Conservation (phyloP, 37 sponge, comb jelly and placozoan species). For the Diacarnus erythraeanus region DNA sequence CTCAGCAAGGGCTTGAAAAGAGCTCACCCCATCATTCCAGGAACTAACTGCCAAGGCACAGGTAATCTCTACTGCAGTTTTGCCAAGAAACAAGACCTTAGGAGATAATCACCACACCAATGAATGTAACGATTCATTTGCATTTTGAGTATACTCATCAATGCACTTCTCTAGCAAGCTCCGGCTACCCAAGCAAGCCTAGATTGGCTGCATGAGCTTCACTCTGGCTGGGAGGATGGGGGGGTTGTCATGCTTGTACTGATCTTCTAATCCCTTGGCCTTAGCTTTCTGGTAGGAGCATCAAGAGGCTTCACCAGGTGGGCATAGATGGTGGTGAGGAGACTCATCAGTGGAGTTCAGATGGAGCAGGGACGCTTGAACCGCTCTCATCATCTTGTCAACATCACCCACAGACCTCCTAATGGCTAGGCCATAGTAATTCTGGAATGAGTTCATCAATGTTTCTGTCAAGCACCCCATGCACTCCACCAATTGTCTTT, state of each 20-base stretch:
- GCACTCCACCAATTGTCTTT: slow-evolving; percentile 24
- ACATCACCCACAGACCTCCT: no score
- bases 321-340: slow-evolving; percentile 23
- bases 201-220: not conserved
- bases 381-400: slow-evolving; percentile 28
- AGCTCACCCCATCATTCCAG: slow-evolving; percentile 28
- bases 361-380: slow-evolving; percentile 18
- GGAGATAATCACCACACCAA: slow-evolving; percentile 2
- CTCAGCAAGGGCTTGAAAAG: not conserved
- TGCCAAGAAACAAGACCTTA: not conserved
- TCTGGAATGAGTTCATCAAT: slow-evolving; percentile 17
- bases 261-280: not conserved
- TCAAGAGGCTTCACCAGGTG: slow-evolving; percentile 9
- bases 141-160: slow-evolving; percentile 12
- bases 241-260: slow-evolving; percentile 16
- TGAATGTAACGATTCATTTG: not conserved
- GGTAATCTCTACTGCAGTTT: not conserved
- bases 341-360: slow-evolving; percentile 23
- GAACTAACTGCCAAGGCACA: slow-evolving; percentile 14
- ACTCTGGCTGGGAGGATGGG: not conserved
- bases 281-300: slow-evolving; percentile 14
- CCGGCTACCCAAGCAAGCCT: not conserved
- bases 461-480: slow-evolving; percentile 32
- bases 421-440: slow-evolving; percentile 42
- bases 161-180: not conserved